Evolutionary conservation across 1,140 invertebrate genomes (phyloP).

Genomic region (Aphis gossypii): DNA sequence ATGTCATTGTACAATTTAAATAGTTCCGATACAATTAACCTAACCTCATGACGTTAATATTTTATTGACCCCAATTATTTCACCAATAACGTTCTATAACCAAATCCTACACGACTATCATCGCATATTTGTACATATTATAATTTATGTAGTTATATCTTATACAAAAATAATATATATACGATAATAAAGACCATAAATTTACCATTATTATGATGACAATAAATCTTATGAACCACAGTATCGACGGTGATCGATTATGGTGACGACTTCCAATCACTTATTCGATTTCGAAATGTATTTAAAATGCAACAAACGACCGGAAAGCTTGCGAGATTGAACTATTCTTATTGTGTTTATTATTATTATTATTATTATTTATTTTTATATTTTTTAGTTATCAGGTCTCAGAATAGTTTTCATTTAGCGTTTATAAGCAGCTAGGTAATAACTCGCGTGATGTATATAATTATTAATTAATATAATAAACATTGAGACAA

Average conservation of each 20-base stretch:
- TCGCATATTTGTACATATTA: neutral
- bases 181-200: neutral
- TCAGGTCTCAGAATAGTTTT: neutral
- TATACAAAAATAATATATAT: no score
- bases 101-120: constrained; percentile 12
- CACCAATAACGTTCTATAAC: neutral
- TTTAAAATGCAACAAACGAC: no score
- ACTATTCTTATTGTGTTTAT: neutral
- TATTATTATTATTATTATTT: neutral
- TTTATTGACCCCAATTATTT: constrained; percentile 48
- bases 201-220: neutral
- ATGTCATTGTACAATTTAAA: constrained; percentile 29
- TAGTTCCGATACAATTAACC: constrained; percentile 43
- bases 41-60: constrained; percentile 35
- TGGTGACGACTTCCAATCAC: neutral
- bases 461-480: neutral
- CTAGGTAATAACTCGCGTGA: no score
- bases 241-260: neutral
- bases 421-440: neutral
- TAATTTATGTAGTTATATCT: neutral
- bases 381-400: neutral
- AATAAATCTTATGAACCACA: neutral
- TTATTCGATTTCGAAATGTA: neutral
- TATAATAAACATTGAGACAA: neutral
- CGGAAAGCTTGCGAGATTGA: neutral